Evolutionary conservation across 2,113 vertebrate species (phyloP).

Genomic region (Nothobranchius furzeri): DNA sequence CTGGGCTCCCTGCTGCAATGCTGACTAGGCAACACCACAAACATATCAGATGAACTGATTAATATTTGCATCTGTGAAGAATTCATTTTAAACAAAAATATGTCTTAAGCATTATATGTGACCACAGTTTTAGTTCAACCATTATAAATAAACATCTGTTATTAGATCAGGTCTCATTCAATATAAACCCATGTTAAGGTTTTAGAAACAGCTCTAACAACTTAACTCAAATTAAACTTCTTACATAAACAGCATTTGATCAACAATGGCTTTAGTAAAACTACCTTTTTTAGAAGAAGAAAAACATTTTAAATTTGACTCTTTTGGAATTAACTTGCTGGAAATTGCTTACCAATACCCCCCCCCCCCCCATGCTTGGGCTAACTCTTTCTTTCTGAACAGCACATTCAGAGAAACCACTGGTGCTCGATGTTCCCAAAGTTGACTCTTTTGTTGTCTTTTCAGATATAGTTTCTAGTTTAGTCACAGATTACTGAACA

Average conservation of each 20-base stretch:
- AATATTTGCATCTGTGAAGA: constrained; percentile 16
- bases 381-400: background rate
- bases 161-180: too few species aligned
- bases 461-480: constrained; percentile 52
- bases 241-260: background rate
- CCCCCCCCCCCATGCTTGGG: background rate
- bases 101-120: background rate
- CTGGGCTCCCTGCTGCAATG: constrained; percentile 35
- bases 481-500: constrained; percentile 6
- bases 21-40: constrained; percentile 10
- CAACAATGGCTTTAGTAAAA: background rate
- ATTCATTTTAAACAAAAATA: background rate
- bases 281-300: background rate
- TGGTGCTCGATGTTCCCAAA: constrained; percentile 7
- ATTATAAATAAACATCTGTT: background rate
- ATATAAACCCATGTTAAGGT: too few species aligned
- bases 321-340: background rate
- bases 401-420: constrained; percentile 10
- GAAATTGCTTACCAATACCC: background rate
- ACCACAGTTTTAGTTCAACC: background rate
- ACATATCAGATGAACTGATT: constrained; percentile 41
- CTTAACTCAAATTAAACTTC: too few species aligned
- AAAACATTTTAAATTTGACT: background rate
- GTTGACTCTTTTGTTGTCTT: constrained; percentile 2
- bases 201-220: too few species aligned